Evolutionary conservation across 2,113 vertebrate genomes (phyloP), one percentile per base, ranked within the genome.

Genomic region (Fregata magnificens): DNA sequence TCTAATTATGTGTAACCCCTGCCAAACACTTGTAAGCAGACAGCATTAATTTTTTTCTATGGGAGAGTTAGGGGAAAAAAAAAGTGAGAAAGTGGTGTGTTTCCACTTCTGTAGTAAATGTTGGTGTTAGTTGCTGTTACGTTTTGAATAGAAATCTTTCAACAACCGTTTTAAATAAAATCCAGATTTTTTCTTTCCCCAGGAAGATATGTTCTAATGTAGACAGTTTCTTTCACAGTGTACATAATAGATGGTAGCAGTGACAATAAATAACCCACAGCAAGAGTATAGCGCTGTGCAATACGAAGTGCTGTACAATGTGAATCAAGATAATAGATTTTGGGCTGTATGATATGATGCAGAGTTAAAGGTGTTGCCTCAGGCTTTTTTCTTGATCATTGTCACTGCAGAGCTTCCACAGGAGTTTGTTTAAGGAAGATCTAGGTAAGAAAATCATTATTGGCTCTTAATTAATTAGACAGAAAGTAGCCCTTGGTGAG

Each of bases 11-110:
- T 88, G 38, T 47, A 58, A 74, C 38, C 90, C 55, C 55, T 88
- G 90, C 85, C 82, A 90, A 93, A 83, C 67, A 67, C 82, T 86
- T 96, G 74, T 80, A 94, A 90, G 93, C 58, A 93, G 90, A 74
- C 71, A 90, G 65, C 42, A 67, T 52, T 93, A 56, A 24, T 88
- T 86, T 83, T 84, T 94, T 88, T 73, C 71, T 78, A 2, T 52
- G 71, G 32, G 49, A 91, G 74, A 67, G 50, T 73, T 65, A 88
- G 74, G 45, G 45, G 19, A 44, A 4, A 79, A 84, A 83, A 44
- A 91, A 36, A 3, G 40, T 84, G 82, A 79, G 74, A 73, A 94
- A 93, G 76, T 74, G 59, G 24, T 36, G 9, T 52, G 71, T 92
- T 96, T 88, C 49, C 55, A 67, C 67, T 88, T 90, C 25, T 50